Percentiles rank a stretch among this genome's conserved stretches.
Evolutionary conservation across 2,113 vertebrate species (phyloP).

Genomic region (Centrocercus urophasianus): DNA sequence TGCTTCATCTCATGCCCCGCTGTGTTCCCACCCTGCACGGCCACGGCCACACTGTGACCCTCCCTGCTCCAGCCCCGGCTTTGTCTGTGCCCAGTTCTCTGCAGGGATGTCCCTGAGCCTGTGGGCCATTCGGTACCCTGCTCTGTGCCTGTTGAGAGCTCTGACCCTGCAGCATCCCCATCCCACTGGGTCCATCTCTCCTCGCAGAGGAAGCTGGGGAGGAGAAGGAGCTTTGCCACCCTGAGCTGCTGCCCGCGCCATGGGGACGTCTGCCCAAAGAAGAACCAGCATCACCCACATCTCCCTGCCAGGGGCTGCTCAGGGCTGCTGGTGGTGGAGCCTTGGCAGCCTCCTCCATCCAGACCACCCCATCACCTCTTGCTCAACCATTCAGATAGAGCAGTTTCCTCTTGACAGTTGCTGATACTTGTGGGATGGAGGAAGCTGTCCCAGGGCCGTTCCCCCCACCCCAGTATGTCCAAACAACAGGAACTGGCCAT

Average conservation of each 20-base stretch:
- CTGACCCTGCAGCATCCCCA: not conserved
- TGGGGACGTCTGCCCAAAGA: not conserved
- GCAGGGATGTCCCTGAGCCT: not conserved
- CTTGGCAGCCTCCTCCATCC: not conserved
- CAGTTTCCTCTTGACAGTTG: constrained; percentile 14
- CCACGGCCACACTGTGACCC: not conserved
- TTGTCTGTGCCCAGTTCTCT: not conserved
- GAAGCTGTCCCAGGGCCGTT: not conserved
- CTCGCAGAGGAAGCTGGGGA: not conserved
- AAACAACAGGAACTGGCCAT: not conserved
- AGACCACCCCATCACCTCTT: not conserved
- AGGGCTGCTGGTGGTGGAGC: not conserved
- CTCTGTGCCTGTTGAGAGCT: not conserved
- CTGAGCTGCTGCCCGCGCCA: not conserved
- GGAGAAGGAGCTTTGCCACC: not conserved
- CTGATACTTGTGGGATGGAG: not conserved
- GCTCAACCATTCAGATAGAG: constrained; percentile 9
- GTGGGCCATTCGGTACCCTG: not conserved
- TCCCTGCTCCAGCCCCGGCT: not conserved
- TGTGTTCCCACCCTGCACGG: fast-evolving
- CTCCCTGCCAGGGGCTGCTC: not conserved
- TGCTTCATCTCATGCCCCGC: not conserved
- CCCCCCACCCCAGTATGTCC: not conserved
- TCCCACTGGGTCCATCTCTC: not conserved
- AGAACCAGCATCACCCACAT: not conserved